Evolutionary conservation across 2,797 vertebrate species (phyloP).

Genomic region (Crocidura indochinensis): DNA sequence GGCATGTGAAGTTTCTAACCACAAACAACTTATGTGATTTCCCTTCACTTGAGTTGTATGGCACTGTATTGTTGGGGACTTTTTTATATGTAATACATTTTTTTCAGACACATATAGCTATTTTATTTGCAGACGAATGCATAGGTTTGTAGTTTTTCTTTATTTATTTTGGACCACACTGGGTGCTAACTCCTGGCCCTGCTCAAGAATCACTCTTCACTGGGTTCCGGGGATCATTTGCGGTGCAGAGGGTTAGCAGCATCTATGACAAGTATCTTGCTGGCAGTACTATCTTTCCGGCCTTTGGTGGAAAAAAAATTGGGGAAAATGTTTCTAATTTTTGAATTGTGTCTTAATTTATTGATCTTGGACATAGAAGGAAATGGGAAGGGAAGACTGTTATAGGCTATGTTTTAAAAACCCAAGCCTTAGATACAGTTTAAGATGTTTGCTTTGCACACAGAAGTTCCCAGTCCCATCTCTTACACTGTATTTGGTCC

Average conservation of each 20-base stretch:
- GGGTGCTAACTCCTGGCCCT: too few species aligned
- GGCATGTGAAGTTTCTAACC: background rate
- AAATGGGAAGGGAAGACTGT: background rate
- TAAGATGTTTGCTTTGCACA: too few species aligned
- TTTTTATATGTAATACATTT: background rate
- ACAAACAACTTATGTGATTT: background rate
- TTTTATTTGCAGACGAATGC: conserved; percentile 18
- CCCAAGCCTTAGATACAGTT: background rate
- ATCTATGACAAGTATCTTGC: too few species aligned
- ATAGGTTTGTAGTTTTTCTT: conserved; percentile 37
- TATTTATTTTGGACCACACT: too few species aligned
- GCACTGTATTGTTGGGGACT: background rate
- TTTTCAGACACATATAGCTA: background rate
- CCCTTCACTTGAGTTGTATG: background rate
- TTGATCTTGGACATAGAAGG: conserved; percentile 5
- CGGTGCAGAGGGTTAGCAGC: too few species aligned
- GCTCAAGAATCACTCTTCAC: background rate
- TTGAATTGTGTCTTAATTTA: conserved; percentile 39
- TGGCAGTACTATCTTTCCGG: too few species aligned
- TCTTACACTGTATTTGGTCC: too few species aligned
- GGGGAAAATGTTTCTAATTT: conserved; percentile 26
- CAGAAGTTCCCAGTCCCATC: too few species aligned
- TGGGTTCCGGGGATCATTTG: background rate
- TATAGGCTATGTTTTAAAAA: background rate
- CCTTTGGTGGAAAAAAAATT: background rate